Evolutionary conservation across 2,888 invertebrate species (phyloP).

Genomic region (Andrena fulva): DNA sequence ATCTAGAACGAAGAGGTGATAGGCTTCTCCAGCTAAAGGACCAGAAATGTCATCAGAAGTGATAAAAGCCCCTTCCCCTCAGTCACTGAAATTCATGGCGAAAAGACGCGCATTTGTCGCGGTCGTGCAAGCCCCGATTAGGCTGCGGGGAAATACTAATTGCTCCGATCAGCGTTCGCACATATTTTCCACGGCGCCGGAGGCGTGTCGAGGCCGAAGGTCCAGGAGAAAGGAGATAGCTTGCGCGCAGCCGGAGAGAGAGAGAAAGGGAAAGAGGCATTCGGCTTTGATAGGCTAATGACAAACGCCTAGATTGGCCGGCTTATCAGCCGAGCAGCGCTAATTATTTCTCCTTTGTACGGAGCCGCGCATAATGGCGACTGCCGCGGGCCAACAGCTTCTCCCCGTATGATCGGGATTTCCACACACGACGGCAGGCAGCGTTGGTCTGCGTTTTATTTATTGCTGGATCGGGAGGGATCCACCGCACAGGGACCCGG

Average conservation of each 20-base stretch:
- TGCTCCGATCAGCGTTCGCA: conserved; percentile 76
- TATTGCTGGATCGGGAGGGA: conserved; percentile 46
- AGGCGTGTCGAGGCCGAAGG: conserved; percentile 69
- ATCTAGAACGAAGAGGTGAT: too few relatives aligned
- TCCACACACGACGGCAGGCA: conserved; percentile 47
- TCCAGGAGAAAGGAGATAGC: conserved; percentile 54
- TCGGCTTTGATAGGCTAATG: conserved; percentile 83
- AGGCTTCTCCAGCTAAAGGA: too few relatives aligned
- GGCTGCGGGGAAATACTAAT: conserved; percentile 79
- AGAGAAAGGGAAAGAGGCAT: conserved; percentile 35
- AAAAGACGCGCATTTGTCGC: conserved; percentile 56
- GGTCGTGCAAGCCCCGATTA: conserved; percentile 65
- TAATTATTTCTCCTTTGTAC: conserved; percentile 83
- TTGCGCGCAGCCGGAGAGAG: conserved; percentile 7
- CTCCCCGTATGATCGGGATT: conserved; percentile 59
- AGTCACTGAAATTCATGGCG: conserved; percentile 3
- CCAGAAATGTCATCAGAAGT: too few relatives aligned
- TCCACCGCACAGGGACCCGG: conserved; percentile 10
- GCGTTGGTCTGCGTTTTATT: conserved; percentile 58
- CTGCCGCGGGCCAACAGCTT: conserved; percentile 44
- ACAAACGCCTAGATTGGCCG: conserved; percentile 83
- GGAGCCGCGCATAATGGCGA: conserved; percentile 77
- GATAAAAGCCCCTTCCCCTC: neutral
- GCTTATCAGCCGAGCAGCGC: conserved; percentile 79
- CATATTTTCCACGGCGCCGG: conserved; percentile 74